These are phyloP conservation scores for Lamprologus speciosus DNA, from an alignment of 2,113 vertebrate genomes.

Conservation along the genomic window DNA sequence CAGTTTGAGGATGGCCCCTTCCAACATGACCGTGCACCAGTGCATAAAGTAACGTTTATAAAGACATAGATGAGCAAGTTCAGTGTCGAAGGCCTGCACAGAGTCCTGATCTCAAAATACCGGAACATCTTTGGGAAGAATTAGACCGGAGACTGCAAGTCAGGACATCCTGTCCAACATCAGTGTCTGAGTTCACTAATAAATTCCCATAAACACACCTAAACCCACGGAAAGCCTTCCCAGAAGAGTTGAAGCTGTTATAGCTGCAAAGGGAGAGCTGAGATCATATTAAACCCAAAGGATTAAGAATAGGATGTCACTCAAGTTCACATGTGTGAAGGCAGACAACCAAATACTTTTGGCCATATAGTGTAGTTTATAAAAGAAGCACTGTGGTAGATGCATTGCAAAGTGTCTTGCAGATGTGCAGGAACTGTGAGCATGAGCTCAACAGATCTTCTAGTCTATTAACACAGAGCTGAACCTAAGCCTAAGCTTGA, in stretches of 20 bases:
- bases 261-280: rapidly evolving
- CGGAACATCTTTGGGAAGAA: rapidly evolving
- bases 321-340: neutral
- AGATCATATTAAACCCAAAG: neutral
- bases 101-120: neutral
- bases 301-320: neutral
- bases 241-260: neutral
- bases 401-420: neutral
- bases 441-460: neutral
- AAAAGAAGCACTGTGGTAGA: neutral
- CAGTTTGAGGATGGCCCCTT: neutral
- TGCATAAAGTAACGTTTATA: neutral
- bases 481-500: neutral
- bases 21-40: neutral
- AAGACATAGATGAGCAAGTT: neutral
- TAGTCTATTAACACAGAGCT: neutral
- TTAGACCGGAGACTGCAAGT: neutral
- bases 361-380: neutral
- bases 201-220: neutral
- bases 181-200: neutral
- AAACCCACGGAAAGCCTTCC: rapidly evolving
- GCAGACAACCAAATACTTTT: neutral
- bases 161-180: neutral
- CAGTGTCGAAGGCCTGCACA: rapidly evolving
- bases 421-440: neutral